Base-by-base conservation (phyloP, 2,113 vertebrate species). In the Bambusicola thoracicus region DNA sequence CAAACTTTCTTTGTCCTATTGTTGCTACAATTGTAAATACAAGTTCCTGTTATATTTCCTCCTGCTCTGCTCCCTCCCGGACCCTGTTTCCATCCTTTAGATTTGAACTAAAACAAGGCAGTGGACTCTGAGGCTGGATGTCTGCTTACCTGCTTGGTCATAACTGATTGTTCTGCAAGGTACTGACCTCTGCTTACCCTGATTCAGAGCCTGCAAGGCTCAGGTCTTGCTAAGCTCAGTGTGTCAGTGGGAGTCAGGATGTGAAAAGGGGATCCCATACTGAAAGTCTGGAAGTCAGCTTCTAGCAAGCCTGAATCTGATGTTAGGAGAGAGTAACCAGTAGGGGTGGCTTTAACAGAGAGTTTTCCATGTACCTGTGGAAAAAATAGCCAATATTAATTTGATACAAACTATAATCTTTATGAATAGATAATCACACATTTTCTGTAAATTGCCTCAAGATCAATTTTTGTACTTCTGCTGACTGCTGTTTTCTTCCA, bases 381-480 rank as follows among this genome's bases (percentile, higher is more conserved):
- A 66, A 74, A 87, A 74, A 87, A 70, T 13, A 84, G 40, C 7
- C 48, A 72, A 36, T 81, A 88, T 81, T 73, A 65, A 81, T 88
- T 86, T 93, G 1, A 75, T 56, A n/a, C 2, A 22, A 72, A n/a
- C 19, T 68, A 14, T 76, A 86, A 81, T 62, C 1, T 2, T 79
- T 66, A 44, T 48, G 40, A 79, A 12, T 79, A 13, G 44, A 68
- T 81, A 75, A 81, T 83, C 65, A 55, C 91, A 40, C 93, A 46
- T 61, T 90, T 94, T 74, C 59, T 81, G 12, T 53, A 79, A 65
- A 56, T 87, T 17, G 20, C 79, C 25, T 91, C 43, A 36, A 46
- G 30, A 78, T 34, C 46, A 11, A 10, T 89, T 94, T 94, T 93
- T 85, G 76, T 62, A 25, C 19, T 87, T 86, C 44, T 94, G 27